Base-by-base conservation (phyloP, 1,140 invertebrate genomes). In the Drosophila ironensis region DNA sequence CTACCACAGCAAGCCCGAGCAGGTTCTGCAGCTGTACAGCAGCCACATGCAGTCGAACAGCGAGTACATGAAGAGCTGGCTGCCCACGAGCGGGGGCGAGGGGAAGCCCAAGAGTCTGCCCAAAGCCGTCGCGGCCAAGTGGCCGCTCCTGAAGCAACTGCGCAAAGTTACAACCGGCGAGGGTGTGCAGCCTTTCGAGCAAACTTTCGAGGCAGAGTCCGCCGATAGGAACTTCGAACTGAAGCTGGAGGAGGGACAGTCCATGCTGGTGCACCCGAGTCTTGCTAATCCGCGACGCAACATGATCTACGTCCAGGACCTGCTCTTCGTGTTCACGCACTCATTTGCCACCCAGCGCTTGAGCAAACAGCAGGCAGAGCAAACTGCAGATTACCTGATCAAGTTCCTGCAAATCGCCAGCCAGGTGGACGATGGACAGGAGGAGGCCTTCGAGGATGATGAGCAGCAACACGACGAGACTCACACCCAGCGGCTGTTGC, bases 271-370 rank as follows among this genome's bases (percentile, higher is more conserved):
- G 4, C 53, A 72, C 17, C 6, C 17, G 1, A 66, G 59, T 2
- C 40, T 89, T 4, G 41, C 64, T 0, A 80, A 89, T 57, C 67
- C 73, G 1, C 67, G 69, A 5, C 54, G 81, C 9, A 61, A 87
- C 11, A 72, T 87, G 72, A 71, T 90, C 17, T 90, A 88, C 25
- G 72, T 84, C 1, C 81, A 90, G 20, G 64, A 80, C 14, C 20
- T 87, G 4, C 47, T 89, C 7, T 90, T 86, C 25, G 17, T 73
- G 0, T 28, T 88, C 3, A 38, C 44, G 6, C 59, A 88, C 2
- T 42, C 84, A 8, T 50, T 75, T 4, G 25, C 42, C 11, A 73
- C 44, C n/a, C 45, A 75, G 6, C 27, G 47, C 2, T 45, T 90
- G 3, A 60, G 19, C 1, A 46, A 54, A 3, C 9, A 56, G 4